Percentiles rank a stretch among this genome's conserved stretches.
phyloP scores from a whole-genome alignment of 2,797 vertebrate genomes.

The Triplophysa yarkandensis region DNA sequence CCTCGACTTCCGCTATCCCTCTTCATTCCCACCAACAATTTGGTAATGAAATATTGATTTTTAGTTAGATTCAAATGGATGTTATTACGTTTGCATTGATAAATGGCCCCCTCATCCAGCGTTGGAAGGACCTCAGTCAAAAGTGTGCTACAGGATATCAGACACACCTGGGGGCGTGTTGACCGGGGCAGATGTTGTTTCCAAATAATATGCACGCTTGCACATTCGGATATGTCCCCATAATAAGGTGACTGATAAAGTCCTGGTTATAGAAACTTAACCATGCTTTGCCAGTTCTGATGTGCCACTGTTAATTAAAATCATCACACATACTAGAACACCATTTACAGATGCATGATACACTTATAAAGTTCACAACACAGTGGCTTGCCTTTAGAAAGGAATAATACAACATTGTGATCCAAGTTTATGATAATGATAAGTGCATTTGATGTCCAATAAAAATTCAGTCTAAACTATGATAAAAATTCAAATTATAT shows the following conservation, averaged over 20 bases:
- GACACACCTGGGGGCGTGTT: slow-evolving; percentile 83
- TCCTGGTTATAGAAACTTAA: slow-evolving; percentile 19
- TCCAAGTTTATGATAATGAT: too few relatives aligned
- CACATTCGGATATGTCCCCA: slow-evolving; percentile 55
- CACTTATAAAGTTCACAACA: neutral
- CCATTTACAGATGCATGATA: slow-evolving; percentile 10
- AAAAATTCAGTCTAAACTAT: too few relatives aligned
- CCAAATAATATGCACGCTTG: neutral
- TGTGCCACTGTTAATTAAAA: slow-evolving; percentile 34
- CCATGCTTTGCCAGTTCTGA: slow-evolving; percentile 18
- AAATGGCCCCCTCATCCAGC: slow-evolving; percentile 85
- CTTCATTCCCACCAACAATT: slow-evolving; percentile 99
- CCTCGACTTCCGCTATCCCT: slow-evolving; percentile 97
- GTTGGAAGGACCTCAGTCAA: slow-evolving; percentile 87
- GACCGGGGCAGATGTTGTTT: slow-evolving; percentile 75
- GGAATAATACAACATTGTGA: too few relatives aligned
- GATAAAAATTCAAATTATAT: too few relatives aligned
- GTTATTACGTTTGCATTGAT: slow-evolving; percentile 99
- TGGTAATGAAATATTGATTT: slow-evolving; percentile 99
- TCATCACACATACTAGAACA: slow-evolving; percentile 29
- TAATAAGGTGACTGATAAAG: slow-evolving; percentile 40
- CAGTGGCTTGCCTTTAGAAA: neutral
- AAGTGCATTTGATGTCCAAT: too few relatives aligned
- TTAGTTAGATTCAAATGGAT: slow-evolving; percentile 99
- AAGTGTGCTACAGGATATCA: slow-evolving; percentile 80